Evolutionary conservation across 2,888 invertebrate species (phyloP), one percentile per base, ranked within the genome.

Genomic region (Tanytarsus gracilentus): DNA sequence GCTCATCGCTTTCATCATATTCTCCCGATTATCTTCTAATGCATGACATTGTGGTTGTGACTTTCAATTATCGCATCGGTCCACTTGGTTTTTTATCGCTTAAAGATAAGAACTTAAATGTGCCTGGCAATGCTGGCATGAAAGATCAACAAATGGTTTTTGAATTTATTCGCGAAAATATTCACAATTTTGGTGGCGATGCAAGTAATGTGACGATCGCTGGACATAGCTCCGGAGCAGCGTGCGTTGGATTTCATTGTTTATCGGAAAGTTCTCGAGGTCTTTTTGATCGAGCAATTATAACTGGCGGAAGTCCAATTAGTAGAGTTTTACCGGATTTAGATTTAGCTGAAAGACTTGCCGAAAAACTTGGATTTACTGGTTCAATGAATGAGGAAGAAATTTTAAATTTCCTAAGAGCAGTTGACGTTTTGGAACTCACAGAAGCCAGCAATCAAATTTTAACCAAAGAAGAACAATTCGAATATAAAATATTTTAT

Each of bases 91-190:
- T 78, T 62, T 68, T 78, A 27, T 72, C 72, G 25, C 67, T 78
- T 0, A 69, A 74, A 56, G 77, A 78, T 63, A 66, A 72, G 4
- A 67, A 71, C 2, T 66, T 78, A 8, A 72, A 72, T 51, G 71
- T 78, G 49, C 77, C 78, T 0, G 78, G 78, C 1, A 79, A 79
- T 66, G 76, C 77, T 0, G 78, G 76, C 2, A 68, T 79, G 1
- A 78, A 78, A 67, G 79, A 79, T 66, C 75, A 76, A 68, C 71
- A 76, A 1, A 64, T 77, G 66, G 78, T 77, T 1, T 64, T 79
- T 40, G 73, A 73, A 64, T 79, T 78, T 78, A 70, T 79, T 0
- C 74, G 76, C 63, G 68, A 67, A 1, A 79, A 79, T 64, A 76
- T 77, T n/a, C 63, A 67, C 8, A 69, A 69, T 58, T 79, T 79